Percentiles rank a stretch among this genome's conserved stretches.
Conservation (phyloP, 2,797 vertebrate species). For the Clarias fuscus region DNA sequence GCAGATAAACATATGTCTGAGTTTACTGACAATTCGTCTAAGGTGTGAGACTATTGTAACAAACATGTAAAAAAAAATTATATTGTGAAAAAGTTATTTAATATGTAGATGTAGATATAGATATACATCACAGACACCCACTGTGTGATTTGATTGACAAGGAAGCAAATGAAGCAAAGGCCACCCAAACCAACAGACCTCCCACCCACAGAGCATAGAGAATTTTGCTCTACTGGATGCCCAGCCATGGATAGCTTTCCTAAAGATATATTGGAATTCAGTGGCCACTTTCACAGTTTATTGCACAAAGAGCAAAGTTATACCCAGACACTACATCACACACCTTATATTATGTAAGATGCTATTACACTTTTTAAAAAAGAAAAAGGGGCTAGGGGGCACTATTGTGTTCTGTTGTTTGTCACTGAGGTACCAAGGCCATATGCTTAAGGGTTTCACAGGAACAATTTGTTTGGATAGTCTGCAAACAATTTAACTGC, state of each 20-base stretch:
- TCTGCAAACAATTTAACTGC: background rate
- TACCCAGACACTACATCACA: background rate
- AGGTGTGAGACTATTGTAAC: too few species aligned
- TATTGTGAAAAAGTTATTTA: too few species aligned
- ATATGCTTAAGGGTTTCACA: background rate
- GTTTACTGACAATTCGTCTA: too few species aligned
- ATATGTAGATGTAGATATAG: too few species aligned
- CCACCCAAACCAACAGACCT: background rate
- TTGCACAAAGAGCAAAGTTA: background rate
- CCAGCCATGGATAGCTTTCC: background rate
- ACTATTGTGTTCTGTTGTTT: background rate
- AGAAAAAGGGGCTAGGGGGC: background rate
- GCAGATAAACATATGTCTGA: too few species aligned
- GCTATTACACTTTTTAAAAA: background rate
- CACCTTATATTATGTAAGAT: background rate
- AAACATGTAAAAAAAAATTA: too few species aligned
- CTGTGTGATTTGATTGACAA: background rate
- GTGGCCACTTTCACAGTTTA: background rate
- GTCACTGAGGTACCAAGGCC: background rate
- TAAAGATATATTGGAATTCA: background rate
- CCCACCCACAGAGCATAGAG: too few species aligned
- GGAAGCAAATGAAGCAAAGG: too few species aligned
- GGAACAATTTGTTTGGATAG: background rate
- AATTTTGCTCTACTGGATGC: background rate
- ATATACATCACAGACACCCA: background rate